A percentile compares a stretch with the other conserved stretches of the same genome.
Conservation (phyloP, 2,888 invertebrate species). For the Tipula helvola region DNA sequence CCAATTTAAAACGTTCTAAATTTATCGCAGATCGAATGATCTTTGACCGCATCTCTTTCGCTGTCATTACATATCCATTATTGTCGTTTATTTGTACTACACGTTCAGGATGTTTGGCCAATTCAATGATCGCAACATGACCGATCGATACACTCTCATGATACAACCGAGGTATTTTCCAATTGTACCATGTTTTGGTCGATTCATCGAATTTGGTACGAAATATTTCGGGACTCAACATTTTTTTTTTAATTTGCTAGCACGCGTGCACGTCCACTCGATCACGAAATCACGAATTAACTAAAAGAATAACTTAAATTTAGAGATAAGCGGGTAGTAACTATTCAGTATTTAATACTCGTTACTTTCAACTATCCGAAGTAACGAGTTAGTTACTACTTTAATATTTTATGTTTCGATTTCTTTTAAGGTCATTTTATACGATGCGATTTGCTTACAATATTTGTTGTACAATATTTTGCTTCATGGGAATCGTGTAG, state of each 20-base stretch:
- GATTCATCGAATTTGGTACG: not conserved
- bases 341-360: too few species aligned
- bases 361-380: too few species aligned
- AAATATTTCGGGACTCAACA: not conserved
- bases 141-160: not conserved
- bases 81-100: not conserved
- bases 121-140: not conserved
- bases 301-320: not conserved
- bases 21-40: not conserved
- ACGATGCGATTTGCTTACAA: too few species aligned
- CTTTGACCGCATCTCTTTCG: not conserved
- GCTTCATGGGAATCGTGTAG: too few species aligned
- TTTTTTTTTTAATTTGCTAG: not conserved
- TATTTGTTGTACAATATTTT: too few species aligned
- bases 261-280: not conserved
- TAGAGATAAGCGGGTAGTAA: too few species aligned
- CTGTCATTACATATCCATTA: not conserved
- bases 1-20: constrained; percentile 13
- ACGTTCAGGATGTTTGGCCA: not conserved
- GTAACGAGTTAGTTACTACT: too few species aligned
- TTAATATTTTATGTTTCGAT: too few species aligned
- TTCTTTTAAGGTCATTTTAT: too few species aligned
- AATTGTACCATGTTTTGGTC: not conserved
- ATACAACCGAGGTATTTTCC: not conserved
- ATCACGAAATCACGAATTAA: not conserved